Percentiles rank a stretch among this genome's conserved stretches.
phyloP scores from a whole-genome alignment of 35 echinoderm and acorn worm species.

The Ophiothrix spiculata region DNA sequence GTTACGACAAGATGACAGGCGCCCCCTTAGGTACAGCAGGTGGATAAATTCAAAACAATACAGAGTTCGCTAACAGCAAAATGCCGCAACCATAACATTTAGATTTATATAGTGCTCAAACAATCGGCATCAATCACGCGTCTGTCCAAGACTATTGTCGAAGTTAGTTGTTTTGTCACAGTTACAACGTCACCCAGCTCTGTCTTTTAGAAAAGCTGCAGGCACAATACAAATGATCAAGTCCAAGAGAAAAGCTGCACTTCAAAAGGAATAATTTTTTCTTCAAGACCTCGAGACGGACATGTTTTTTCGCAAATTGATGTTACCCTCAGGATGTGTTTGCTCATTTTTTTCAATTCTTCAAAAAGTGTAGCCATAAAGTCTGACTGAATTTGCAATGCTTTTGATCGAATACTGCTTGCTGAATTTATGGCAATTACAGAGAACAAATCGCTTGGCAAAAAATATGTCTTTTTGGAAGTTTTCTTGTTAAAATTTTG shows the following conservation, averaged over 20 bases:
- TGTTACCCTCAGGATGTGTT: background rate
- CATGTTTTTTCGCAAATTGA: background rate
- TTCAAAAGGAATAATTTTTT: background rate
- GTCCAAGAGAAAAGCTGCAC: no score
- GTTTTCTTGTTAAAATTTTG: no score
- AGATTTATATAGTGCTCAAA: slow-evolving; percentile 10
- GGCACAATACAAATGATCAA: no score
- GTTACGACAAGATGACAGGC: background rate
- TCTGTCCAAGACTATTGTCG: background rate
- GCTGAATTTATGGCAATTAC: no score
- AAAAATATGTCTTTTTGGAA: no score
- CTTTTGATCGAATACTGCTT: no score
- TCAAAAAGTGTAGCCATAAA: background rate
- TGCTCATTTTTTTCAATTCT: slow-evolving; percentile 10
- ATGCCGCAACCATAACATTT: slow-evolving; percentile 15
- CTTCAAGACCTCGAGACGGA: background rate
- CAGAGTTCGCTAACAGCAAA: background rate
- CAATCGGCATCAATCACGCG: background rate
- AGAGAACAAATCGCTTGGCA: no score
- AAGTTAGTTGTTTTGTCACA: slow-evolving; percentile 5
- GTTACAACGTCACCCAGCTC: background rate
- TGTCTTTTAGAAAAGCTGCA: background rate
- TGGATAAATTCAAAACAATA: slow-evolving; percentile 10
- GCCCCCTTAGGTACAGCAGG: background rate
- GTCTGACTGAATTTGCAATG: background rate